Conservation (phyloP, 2,888 invertebrate species). For the Coecobrya sp. region DNA sequence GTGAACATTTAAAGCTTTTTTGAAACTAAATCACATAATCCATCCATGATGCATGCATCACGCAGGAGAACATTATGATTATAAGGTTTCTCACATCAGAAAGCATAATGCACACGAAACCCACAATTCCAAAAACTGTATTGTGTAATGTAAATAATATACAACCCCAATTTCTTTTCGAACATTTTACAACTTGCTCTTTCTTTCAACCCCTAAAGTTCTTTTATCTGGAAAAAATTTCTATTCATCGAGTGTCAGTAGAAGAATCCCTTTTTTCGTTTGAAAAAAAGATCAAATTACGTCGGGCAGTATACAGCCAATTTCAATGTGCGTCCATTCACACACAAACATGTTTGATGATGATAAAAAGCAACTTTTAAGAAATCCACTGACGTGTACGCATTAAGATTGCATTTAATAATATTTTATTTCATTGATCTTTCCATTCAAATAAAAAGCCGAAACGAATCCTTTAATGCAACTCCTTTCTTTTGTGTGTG, state of each 20-base stretch:
- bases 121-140: neutral
- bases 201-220: neutral
- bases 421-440: slow-evolving; percentile 53
- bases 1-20: too few species aligned
- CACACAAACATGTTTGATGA: neutral
- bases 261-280: slow-evolving; percentile 32
- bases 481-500: neutral
- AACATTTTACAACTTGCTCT: slow-evolving; percentile 29
- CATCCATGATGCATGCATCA: slow-evolving; percentile 23
- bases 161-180: neutral
- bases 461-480: slow-evolving; percentile 48
- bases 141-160: neutral
- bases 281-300: slow-evolving; percentile 52
- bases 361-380: neutral
- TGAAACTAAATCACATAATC: slow-evolving; percentile 37
- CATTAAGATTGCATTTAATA: slow-evolving; percentile 22
- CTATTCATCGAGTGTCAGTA: slow-evolving; percentile 47
- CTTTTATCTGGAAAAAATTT: neutral
- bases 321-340: slow-evolving; percentile 17
- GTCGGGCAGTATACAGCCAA: slow-evolving; percentile 16
- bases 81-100: neutral
- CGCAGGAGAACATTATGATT: slow-evolving; percentile 13
- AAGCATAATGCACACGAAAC: neutral
- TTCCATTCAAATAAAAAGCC: slow-evolving; percentile 49
- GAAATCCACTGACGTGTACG: slow-evolving; percentile 26